Base-by-base conservation (phyloP, 2,113 vertebrate genomes). In the Scomber scombrus region DNA sequence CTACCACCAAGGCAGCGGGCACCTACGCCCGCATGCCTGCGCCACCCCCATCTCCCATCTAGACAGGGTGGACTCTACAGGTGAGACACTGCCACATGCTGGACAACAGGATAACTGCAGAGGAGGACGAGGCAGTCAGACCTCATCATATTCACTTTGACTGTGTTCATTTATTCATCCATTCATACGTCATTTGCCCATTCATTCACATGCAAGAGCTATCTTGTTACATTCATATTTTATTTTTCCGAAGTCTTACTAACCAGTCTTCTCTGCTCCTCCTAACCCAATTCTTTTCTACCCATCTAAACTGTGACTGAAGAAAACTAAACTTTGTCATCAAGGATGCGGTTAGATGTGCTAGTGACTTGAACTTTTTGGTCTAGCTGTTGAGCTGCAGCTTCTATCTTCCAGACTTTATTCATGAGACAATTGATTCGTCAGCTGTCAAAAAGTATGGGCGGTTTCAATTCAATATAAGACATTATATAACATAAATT, bases 41-140 rank as follows among this genome's bases (percentile, higher is more conserved):
- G 93, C 95, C 96, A 93, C 96, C 81, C 95, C 97, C 92, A 90
- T 97, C 95, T 97, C 97, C 94, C 96, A 97, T 94, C 96, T 97
- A 96, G 97, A 99, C 94, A 97, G 97, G 96, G 97, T 97, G 95
- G 95, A 95, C 93, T 98, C 97, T 85, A 89, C 96, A 98, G 98
- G 98, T 99, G 98, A 98, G 97, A 92, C 81, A 54, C 81, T 85
- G 89, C 89, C 84, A 43, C 86, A 75, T 84, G 77, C 78, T 86
- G 89, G 79, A 79, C 26, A 15, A 52, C 67, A 51, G 21, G 1
- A 54, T 82, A 43, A 11, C 11, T 10, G 21, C 52, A 11, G 52
- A 52, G 61, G 62, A 55, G 63, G 55, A 47, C 60, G 3, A 12
- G 11, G 40, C 43, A 9, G 15, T 19, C n/a, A 11, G 18, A 54